These are phyloP conservation scores for Zapus hudsonius DNA, from an alignment of 2,113 vertebrate genomes.

Conservation along the genomic window DNA sequence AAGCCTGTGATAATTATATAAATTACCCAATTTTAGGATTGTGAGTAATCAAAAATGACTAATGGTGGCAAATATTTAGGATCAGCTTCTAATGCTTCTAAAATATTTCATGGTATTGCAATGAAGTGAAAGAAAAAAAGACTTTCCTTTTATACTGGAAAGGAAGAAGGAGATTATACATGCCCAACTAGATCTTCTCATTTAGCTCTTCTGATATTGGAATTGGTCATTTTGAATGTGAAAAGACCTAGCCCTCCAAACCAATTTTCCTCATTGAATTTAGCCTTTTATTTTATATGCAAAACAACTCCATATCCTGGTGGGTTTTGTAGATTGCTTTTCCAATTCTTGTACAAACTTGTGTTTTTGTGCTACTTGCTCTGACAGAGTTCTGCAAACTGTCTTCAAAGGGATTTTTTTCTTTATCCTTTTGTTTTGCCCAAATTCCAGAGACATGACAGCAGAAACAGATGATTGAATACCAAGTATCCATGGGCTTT, in stretches of 20 bases:
- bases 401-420: constrained; percentile 22
- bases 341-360: constrained; percentile 19
- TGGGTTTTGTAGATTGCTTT: neutral
- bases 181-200: constrained; percentile 21
- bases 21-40: constrained; percentile 12
- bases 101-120: constrained; percentile 26
- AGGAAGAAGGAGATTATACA: constrained; percentile 6
- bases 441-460: neutral
- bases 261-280: neutral
- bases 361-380: neutral
- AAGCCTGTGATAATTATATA: constrained; percentile 10
- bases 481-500: neutral
- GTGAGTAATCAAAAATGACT: constrained; percentile 23
- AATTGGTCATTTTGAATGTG: neutral
- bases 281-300: constrained; percentile 45
- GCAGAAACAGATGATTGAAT: constrained; percentile 44
- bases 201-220: neutral
- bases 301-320: constrained; percentile 2
- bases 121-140: neutral
- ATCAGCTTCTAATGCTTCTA: neutral
- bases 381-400: neutral
- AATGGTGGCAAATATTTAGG: constrained; percentile 31
- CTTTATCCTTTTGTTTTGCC: constrained; percentile 34
- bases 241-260: neutral
- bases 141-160: neutral